phyloP scores from a whole-genome alignment of 2,888 invertebrate species.

The Micropterix aruncella region DNA sequence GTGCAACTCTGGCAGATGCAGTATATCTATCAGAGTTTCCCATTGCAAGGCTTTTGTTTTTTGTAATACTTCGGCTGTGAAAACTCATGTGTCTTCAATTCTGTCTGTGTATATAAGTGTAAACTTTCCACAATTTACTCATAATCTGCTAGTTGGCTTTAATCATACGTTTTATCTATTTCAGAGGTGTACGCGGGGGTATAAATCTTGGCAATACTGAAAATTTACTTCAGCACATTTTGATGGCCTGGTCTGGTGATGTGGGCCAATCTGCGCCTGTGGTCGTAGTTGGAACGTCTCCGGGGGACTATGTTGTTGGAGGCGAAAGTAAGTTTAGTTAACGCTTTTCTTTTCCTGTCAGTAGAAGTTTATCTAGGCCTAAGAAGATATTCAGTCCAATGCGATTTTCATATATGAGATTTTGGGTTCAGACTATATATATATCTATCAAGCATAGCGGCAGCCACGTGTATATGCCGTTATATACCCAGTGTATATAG shows the following conservation, averaged over 20 bases:
- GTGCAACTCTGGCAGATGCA: no score
- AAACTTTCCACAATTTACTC: background rate
- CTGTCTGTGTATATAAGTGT: conserved; percentile 5
- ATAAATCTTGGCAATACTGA: conserved; percentile 17
- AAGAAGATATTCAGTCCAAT: no score
- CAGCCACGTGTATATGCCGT: no score
- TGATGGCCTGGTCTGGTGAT: conserved; percentile 28
- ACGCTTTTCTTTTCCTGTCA: background rate
- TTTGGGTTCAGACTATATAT: no score
- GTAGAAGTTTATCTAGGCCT: no score
- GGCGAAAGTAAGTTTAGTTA: conserved; percentile 24
- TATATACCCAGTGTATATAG: no score
- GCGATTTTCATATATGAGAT: no score
- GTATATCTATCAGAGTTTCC: no score
- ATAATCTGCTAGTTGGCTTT: conserved; percentile 7
- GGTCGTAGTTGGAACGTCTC: conserved; percentile 28
- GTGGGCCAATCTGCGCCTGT: conserved; percentile 21
- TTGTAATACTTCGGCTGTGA: conserved; percentile 1
- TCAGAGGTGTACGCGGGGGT: conserved; percentile 9
- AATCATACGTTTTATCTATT: background rate
- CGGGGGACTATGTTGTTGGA: conserved; percentile 34
- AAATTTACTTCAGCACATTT: conserved; percentile 28
- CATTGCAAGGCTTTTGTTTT: no score
- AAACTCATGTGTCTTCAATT: conserved; percentile 11
- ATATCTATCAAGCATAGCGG: no score